phyloP scores from a whole-genome alignment of 2,113 vertebrate genomes.

The Rostratula benghalensis region DNA sequence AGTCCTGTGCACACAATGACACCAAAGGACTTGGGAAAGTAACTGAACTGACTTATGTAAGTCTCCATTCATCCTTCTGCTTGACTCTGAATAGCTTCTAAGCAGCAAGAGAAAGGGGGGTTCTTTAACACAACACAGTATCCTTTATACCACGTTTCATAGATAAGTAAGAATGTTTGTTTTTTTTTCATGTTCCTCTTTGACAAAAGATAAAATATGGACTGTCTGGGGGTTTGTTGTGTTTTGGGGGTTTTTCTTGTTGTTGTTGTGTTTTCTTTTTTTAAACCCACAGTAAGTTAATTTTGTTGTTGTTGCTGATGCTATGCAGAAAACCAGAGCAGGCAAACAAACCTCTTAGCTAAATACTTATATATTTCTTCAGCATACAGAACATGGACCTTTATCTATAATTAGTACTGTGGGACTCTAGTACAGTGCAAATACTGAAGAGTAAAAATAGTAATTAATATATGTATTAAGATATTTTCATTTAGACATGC shows the following conservation, averaged over 20 bases:
- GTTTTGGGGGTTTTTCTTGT: no score
- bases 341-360: background rate
- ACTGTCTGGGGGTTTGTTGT: background rate
- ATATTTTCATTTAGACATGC: background rate
- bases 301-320: background rate
- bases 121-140: background rate
- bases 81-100: background rate
- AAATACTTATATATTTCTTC: background rate
- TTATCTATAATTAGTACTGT: background rate
- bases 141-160: background rate
- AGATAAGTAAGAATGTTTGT: background rate
- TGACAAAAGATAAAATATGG: background rate
- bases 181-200: background rate
- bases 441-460: background rate
- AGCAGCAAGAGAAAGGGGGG: background rate
- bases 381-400: background rate
- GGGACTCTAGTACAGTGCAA: background rate
- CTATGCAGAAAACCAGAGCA: background rate
- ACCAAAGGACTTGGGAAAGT: conserved; percentile 80
- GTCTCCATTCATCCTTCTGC: background rate
- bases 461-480: background rate
- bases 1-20: conserved; percentile 87
- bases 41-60: conserved; percentile 81
- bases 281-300: background rate
- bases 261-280: background rate